Evolutionary conservation across 2,888 invertebrate genomes (phyloP).

Genomic region (Drosophila lutescens): DNA sequence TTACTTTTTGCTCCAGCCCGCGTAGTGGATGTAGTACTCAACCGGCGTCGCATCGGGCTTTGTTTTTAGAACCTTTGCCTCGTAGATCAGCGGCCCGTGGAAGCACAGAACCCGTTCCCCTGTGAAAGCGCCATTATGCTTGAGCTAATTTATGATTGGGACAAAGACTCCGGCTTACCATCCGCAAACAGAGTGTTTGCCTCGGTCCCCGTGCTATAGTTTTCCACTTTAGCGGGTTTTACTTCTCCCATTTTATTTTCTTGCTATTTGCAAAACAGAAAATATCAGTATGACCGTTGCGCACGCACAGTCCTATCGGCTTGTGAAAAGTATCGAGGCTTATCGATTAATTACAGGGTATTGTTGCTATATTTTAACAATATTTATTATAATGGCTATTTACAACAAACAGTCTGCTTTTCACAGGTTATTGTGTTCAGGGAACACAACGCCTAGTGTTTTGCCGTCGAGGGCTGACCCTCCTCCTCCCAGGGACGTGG

Average conservation of each 20-base stretch:
- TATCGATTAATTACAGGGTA: conserved; percentile 4
- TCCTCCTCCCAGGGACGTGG: conserved; percentile 93
- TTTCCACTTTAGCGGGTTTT: conserved; percentile 63
- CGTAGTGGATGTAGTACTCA: conserved; percentile 97
- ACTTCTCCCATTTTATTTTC: conserved; percentile 65
- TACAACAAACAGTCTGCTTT: conserved; percentile 27
- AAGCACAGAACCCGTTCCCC: conserved; percentile 97
- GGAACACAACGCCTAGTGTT: conserved; percentile 39
- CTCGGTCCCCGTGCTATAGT: conserved; percentile 50
- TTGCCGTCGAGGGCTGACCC: conserved; percentile 23
- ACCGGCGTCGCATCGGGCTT: conserved; percentile 93
- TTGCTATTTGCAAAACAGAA: conserved; percentile 44
- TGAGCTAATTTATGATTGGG: neutral
- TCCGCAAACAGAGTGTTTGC: conserved; percentile 86
- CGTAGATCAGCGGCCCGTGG: conserved; percentile 97
- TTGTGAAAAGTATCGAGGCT: neutral
- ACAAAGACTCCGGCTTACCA: conserved; percentile 85
- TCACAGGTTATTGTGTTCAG: conserved; percentile 16
- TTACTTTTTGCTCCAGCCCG: conserved; percentile 99
- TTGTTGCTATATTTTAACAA: conserved; percentile 1
- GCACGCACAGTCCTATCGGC: neutral
- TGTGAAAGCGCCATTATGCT: conserved; percentile 83
- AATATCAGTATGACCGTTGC: conserved; percentile 63
- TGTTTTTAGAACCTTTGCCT: conserved; percentile 96
- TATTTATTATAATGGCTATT: conserved; percentile 24